Evolutionary conservation across 2,888 invertebrate genomes (phyloP), one percentile per base, ranked within the genome.

Genomic region (Chymomyza fuscimana): DNA sequence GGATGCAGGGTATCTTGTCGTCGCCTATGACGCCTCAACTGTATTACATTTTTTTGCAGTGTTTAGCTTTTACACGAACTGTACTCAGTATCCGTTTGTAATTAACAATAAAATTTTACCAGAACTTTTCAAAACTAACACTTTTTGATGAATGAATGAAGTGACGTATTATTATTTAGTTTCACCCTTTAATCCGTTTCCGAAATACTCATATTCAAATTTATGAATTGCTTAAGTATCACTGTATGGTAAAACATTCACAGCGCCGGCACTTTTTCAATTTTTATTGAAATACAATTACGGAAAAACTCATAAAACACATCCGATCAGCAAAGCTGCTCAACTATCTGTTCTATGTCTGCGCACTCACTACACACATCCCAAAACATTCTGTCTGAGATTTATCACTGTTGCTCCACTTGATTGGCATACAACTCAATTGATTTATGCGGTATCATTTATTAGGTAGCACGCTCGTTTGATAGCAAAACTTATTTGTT

Each of bases 351-450:
- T 56, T 61, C 73, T 69, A 69, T 46, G 29, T 54, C 5, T 54
- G 66, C 59, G n/a, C 60, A 40, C 46, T 52, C 54, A 0, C n/a
- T 70, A 59, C 29, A 62, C 73, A 70, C 50, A 36, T 66, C 22
- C 40, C 72, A 79, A 80, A 79, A 77, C 69, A 77, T 75, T 84
- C 77, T 67, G 64, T 67, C 62, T 65, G 75, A 82, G 82, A 81
- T 85, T 80, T 83, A 83, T 85, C 78, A 74, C 69, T 69, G 74
- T 81, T 82, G 82, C 77, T 63, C 75, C 78, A 86, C 71, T 85
- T 88, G 85, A 88, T 85, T 88, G 88, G 83, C 88, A 81, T 80
- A 72, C 70, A 46, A 82, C 79, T 87, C 83, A 88, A 88, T 85
- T 85, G 85, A 85, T 87, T 85, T 88, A 85, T 85, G 72, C 60